Conservation (phyloP, 2,113 vertebrate species). For the Cnemophilus loriae region DNA sequence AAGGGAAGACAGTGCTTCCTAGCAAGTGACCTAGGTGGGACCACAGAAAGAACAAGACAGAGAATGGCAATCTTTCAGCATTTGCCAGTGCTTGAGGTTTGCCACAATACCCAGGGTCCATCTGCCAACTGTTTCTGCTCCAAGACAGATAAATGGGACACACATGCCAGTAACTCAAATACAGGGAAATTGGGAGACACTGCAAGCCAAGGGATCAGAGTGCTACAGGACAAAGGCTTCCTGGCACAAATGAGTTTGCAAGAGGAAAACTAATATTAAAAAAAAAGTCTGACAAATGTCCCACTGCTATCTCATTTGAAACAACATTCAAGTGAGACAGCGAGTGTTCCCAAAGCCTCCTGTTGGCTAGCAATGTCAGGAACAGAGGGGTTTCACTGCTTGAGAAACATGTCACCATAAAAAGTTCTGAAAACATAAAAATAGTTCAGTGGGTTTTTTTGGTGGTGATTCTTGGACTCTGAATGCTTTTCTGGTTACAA, state of each 20-base stretch:
- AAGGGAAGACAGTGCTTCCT: neutral
- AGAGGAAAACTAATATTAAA: neutral
- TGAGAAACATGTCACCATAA: neutral
- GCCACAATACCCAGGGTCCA: neutral
- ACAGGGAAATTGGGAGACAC: neutral
- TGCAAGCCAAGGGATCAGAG: neutral
- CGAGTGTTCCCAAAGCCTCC: neutral
- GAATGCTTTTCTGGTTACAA: constrained; percentile 22
- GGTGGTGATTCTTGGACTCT: neutral
- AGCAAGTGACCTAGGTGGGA: neutral
- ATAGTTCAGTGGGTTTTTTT: neutral
- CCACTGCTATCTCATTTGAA: neutral
- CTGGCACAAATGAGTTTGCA: neutral
- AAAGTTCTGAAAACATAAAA: constrained; percentile 20
- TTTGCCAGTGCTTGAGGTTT: neutral
- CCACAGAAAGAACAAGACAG: neutral
- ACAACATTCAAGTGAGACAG: neutral
- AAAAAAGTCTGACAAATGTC: neutral
- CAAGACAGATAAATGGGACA: neutral
- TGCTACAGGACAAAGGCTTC: neutral
- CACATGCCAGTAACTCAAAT: neutral
- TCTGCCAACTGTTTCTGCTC: neutral
- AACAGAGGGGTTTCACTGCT: neutral
- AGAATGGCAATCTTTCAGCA: neutral
- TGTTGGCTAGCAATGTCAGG: neutral